Conservation (phyloP, 2,113 vertebrate species). For the Hystrix cristata region DNA sequence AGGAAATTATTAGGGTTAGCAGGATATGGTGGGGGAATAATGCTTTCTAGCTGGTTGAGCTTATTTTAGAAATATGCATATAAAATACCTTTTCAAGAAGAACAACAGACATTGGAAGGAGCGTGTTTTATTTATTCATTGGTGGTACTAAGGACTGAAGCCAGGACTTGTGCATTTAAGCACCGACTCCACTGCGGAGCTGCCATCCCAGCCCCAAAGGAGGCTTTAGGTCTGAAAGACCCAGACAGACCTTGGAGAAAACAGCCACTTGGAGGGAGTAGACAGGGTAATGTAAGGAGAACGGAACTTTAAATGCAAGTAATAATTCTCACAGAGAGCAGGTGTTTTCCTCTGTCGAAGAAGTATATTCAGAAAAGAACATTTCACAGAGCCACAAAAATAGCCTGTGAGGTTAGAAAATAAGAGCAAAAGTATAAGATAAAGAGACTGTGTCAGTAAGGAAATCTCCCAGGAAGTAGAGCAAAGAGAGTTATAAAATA, state of each 20-base stretch:
- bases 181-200: not conserved
- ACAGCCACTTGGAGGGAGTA: not conserved
- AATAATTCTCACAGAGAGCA: not conserved
- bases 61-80: conserved; percentile 27
- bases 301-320: not conserved
- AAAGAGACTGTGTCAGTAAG: not conserved
- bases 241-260: not conserved
- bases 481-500: not conserved
- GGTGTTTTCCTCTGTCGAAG: not conserved
- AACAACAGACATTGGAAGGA: not conserved
- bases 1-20: not conserved
- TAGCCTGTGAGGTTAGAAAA: not conserved
- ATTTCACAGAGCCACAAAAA: not conserved
- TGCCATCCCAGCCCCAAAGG: no score
- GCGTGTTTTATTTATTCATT: not conserved
- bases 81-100: conserved; percentile 41
- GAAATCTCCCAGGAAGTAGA: not conserved
- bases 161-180: not conserved
- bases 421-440: not conserved
- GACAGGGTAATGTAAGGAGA: not conserved
- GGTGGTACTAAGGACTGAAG: not conserved
- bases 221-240: not conserved
- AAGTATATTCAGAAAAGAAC: not conserved
- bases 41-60: not conserved
- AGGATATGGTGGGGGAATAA: not conserved